Base-by-base conservation (phyloP, 2,113 vertebrate species). In the Setophaga petechia region DNA sequence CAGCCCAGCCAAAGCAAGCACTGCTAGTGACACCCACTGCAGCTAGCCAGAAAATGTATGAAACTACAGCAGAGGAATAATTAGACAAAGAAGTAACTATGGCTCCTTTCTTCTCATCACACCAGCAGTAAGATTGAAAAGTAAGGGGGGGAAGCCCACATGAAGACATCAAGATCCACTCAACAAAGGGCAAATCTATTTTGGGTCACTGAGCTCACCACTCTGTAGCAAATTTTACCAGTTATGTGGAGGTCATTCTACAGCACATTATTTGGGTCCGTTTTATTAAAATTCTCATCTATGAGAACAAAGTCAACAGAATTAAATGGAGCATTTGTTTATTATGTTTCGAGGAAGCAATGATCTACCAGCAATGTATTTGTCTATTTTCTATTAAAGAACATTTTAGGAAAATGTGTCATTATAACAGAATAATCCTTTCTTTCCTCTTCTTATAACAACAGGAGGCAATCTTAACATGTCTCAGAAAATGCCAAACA, bases 301-400 rank as follows among this genome's bases (percentile, higher is more conserved):
- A 22, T 75, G 74, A 96, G 68, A 95, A 95, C 28, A 93, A 94
- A 69, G 67, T 77, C 95, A 88, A 83, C 58, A 95, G 81, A 87
- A 82, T 89, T 28, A 93, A 94, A 75, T 66, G 62, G 68, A 57
- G n/a, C 24, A 84, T 91, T 95, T 95, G 94, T 96, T 96, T 96
- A 94, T 92, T 81, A 75, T 67, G 85, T 55, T 93, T 92, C 15
- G 5, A 92, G 71, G 69, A 88, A 95, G 76, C 31, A 61, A 39
- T 65, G 84, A 89, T 92, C 71, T 20, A 90, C 59, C 63, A 86
- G 79, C 30, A 89, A 87, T 39, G 47, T 43, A 46, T 85, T 85
- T 69, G 27, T 58, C 61, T 91, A 67, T 89, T 97, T 84, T 82
- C 23, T 72, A 82, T 91, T 86, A 82, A 88, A 72, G 61, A 35